Conservation (phyloP, 2,888 invertebrate species). For the Zaprionus lineosus region DNA sequence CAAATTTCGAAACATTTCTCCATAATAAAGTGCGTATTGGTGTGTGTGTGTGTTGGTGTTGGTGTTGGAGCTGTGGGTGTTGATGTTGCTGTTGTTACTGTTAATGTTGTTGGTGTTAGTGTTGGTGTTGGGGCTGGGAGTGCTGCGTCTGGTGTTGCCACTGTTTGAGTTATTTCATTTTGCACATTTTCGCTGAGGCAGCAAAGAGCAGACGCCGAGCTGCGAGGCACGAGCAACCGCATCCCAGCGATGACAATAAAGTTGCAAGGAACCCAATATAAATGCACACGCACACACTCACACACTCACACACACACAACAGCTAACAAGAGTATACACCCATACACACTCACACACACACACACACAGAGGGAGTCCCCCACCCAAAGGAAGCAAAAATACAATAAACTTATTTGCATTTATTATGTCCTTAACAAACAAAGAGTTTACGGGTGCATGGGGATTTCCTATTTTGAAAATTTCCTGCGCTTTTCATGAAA, state of each 20-base stretch:
- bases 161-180: constrained; percentile 59
- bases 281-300: constrained; percentile 22
- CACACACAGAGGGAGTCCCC: too few relatives aligned
- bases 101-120: constrained; percentile 15
- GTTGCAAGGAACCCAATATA: constrained; percentile 53
- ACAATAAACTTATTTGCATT: constrained; percentile 51
- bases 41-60: neutral
- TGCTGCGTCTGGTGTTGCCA: constrained; percentile 34
- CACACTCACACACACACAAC: constrained; percentile 4
- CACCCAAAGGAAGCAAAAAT: too few relatives aligned
- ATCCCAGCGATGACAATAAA: constrained; percentile 33
- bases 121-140: constrained; percentile 18
- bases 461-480: constrained; percentile 1
- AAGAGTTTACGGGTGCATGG: constrained; percentile 7
- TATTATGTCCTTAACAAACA: constrained; percentile 41
- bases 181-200: constrained; percentile 40
- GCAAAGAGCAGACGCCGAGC: constrained; percentile 19
- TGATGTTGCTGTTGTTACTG: constrained; percentile 14
- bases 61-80: neutral
- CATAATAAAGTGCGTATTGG: constrained; percentile 67
- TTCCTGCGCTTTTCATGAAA: neutral
- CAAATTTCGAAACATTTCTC: constrained; percentile 59
- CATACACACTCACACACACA: constrained; percentile 2
- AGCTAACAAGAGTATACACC: too few relatives aligned
- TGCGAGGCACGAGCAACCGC: constrained; percentile 2